Evolutionary conservation across 1,140 invertebrate genomes (phyloP).

Genomic region (Drosophila funebris): DNA sequence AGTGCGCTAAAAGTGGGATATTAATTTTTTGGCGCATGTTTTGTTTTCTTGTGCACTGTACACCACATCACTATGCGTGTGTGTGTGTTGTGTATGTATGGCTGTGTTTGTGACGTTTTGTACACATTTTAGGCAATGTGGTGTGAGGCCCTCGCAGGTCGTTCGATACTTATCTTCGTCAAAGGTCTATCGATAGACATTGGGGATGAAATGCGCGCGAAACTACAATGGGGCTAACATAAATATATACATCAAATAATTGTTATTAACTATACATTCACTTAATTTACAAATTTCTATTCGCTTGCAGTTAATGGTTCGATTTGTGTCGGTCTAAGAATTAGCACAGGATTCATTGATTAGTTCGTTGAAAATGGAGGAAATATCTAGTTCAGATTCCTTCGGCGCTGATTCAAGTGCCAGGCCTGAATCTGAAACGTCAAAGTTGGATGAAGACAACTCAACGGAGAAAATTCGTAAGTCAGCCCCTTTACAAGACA

Average conservation of each 20-base stretch:
- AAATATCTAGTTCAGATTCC: conserved; percentile 79
- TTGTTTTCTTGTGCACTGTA: conserved; percentile 81
- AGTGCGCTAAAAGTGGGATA: conserved; percentile 14
- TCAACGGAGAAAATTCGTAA: conserved; percentile 8
- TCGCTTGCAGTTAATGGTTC: conserved; percentile 72
- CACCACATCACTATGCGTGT: conserved; percentile 59
- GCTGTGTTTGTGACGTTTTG: conserved; percentile 61
- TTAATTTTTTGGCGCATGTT: conserved; percentile 71
- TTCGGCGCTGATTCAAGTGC: conserved; percentile 70
- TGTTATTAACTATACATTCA: background rate
- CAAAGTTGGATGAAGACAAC: conserved; percentile 59
- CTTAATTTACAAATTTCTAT: background rate
- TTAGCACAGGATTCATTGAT: conserved; percentile 26
- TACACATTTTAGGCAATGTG: conserved; percentile 77
- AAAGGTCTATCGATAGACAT: conserved; percentile 36
- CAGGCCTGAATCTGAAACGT: conserved; percentile 59
- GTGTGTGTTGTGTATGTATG: conserved; percentile 40
- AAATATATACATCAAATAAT: background rate
- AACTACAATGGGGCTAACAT: conserved; percentile 26
- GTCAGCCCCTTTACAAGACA: conserved; percentile 40
- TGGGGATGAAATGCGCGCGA: conserved; percentile 52
- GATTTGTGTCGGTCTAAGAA: conserved; percentile 29
- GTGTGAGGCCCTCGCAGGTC: conserved; percentile 62
- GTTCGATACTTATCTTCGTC: conserved; percentile 50
- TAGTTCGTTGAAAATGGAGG: conserved; percentile 59